Evolutionary conservation across 2,888 invertebrate genomes (phyloP), one percentile per base, ranked within the genome.

Genomic region (Tinea semifulvella): DNA sequence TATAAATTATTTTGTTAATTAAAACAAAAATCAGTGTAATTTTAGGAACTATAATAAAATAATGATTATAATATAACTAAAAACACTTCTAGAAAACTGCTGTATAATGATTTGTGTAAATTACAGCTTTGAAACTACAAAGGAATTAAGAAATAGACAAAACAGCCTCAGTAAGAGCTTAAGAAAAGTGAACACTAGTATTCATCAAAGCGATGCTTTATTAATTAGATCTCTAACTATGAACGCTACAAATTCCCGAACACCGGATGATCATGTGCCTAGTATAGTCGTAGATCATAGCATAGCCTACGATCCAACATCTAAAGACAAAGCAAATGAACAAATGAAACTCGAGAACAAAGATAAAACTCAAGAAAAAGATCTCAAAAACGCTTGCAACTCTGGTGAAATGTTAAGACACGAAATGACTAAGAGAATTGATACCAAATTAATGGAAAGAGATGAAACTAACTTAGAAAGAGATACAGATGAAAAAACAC

Each of bases 81-180:
- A n/a, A n/a, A n/a, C n/a, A n/a, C n/a, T n/a, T n/a, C n/a, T n/a
- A n/a, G n/a, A n/a, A n/a, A n/a, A n/a, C n/a, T 22, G 7, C 6
- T 1, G n/a, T 17, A 16, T 27, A 38, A 17, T 11, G 16, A 20
- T 13, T 39, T 38, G 18, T 17, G 4, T 19, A 7, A 4, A n/a
- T 13, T 31, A 31, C 31, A 31, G 31, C 31, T 6, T 13, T 31
- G 31, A 74, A 65, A 77, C 76, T 10, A 79, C 79, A 2, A 80
- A 80, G 55, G 80, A 79, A 49, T 58, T 79, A 19, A 61, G 80
- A 52, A 80, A 80, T 40, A 61, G 76, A 53, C 79, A 80, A 49
- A 79, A 80, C 44, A 77, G 76, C 52, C 53, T 80, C 1, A 79
- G 79, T 46, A 80, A 79, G 50, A 80, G 76, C 47, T 76, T 79